Evolutionary conservation across 1,140 invertebrate species (phyloP).

Genomic region (Paralvinella palmiformis): DNA sequence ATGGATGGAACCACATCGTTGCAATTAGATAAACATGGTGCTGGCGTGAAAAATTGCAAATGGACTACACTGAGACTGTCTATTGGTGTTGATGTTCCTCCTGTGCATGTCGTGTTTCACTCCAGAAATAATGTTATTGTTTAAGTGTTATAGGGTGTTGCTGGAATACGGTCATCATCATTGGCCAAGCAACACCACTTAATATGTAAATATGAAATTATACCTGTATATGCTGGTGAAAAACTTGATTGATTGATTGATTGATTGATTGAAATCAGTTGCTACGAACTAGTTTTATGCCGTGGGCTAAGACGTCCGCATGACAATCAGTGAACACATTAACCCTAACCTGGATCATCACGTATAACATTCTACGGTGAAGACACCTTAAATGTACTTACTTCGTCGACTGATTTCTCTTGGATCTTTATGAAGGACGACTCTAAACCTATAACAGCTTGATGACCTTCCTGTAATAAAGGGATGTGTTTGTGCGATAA

Average conservation of each 20-base stretch:
- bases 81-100: no score
- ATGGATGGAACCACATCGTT: no score
- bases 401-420: slow-evolving; percentile 23
- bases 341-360: neutral
- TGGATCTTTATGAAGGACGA: slow-evolving; percentile 25
- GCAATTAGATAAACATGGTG: no score
- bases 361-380: neutral
- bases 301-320: neutral
- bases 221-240: neutral
- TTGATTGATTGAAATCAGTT: neutral
- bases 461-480: slow-evolving; percentile 20
- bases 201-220: no score
- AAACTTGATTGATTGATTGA: neutral
- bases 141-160: no score
- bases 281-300: neutral
- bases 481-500: no score
- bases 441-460: slow-evolving; percentile 20
- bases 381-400: slow-evolving; percentile 16
- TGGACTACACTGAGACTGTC: no score
- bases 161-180: no score
- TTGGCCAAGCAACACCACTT: no score
- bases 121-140: no score
- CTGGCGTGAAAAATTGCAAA: no score
- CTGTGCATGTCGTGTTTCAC: no score
- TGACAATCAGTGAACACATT: neutral